Base-by-base conservation (phyloP, 1,140 invertebrate species). In the Polyergus mexicanus region DNA sequence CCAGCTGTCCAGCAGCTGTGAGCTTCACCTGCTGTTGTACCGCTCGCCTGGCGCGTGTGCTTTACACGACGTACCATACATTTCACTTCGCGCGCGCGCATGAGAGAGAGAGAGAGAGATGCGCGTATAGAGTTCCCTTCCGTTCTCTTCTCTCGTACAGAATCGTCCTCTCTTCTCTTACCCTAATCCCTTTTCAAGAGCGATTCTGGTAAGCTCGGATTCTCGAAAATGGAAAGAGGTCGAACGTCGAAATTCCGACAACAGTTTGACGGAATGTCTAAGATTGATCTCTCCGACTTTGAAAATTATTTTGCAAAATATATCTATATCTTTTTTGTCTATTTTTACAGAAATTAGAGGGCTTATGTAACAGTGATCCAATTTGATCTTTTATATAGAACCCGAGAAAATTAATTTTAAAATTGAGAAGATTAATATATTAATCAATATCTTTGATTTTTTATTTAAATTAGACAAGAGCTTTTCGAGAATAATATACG, bases 1-100 rank as follows among this genome's bases (percentile, higher is more conserved):
- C 91, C 91, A 92, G 91, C 89, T 92, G 91, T 92, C 91, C 91
- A 86, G 88, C 91, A 91, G 91, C 85, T 91, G 90, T 86, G 72
- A 56, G 87, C 81, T 89, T 92, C 91, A 92, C 90, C 91, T 92
- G 91, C 90, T 90, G 74, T 65, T 77, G 58, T 86, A 86, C 71
- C 63, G 85, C 80, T 75, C 28, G 71, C 66, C 38, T 38, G 58
- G 44, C 84, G 84, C 76, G 62, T 80, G 75, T 80, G 54, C 74
- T 22, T 65, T 80, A 38, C 63, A 44, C 74, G 25, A n/a, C 22
- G 60, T 13, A 16, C 47, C 47, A 51, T 51, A 51, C 47, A 44
- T 16, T 47, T 28, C 47, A 35, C 62, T 66, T 65, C 25, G 62
- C 62, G 38, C 44, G 38, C 44, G 44, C 44, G 58, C 11, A 13